Base-by-base conservation (phyloP, 2,888 invertebrate species). In the Drosophila paranaensis region DNA sequence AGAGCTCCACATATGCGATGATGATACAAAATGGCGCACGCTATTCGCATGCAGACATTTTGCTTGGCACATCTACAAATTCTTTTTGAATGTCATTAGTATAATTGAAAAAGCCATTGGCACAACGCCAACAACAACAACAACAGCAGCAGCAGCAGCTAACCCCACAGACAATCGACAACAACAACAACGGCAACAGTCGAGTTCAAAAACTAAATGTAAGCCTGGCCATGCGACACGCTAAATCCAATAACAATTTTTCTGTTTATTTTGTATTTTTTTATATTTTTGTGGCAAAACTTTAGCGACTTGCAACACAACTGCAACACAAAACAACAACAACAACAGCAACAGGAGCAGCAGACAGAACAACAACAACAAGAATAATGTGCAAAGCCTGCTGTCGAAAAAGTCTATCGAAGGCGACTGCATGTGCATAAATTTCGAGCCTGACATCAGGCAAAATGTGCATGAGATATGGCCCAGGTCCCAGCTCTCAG, bases 101-200 rank as follows among this genome's bases (percentile, higher is more conserved):
- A 87, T 86, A 86, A 86, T 86, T 86, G 85, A 86, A 86, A 86
- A 86, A 87, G 88, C 83, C 86, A 84, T 87, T 89, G 85, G 85
- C 89, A 71, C 67, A 74, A 66, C 55, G 82, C 85, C 85, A 86
- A 74, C 82, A 82, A 83, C 63, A 77, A 71, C 53, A 46, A 37
- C 72, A 77, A 46, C 57, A 55, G 25, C 60, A 72, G n/a, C 40
- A 51, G 43, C 30, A 33, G 30, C 58, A 72, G 64, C 72, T 77
- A 71, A 68, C 77, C 50, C 68, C 63, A 57, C 72, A 68, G 54
- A 61, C 77, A 68, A 77, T 68, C 63, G 71, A 71, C 77, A 74
- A 55, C 65, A 43, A 20, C 20, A 74, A 55, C 63, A 25, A 13
- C 13, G 79, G n/a, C 51, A 66, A 60, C 8, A 57, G 56, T 56